Conservation (phyloP, 2,797 vertebrate genomes). For the Pseudochirops cupreus region DNA sequence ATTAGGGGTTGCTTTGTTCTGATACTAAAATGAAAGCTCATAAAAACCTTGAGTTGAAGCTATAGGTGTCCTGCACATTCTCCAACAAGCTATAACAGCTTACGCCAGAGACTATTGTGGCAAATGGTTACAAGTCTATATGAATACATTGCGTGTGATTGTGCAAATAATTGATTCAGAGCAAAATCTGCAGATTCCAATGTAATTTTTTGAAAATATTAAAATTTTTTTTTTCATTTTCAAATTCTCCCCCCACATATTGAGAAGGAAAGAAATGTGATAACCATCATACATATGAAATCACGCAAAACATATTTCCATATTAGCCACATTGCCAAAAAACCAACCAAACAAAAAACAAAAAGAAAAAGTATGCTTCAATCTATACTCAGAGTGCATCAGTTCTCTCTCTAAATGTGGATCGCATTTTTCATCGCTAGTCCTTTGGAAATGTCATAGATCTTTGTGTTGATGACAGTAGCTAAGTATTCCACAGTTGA, state of each 20-base stretch:
- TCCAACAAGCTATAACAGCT: neutral
- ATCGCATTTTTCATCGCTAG: neutral
- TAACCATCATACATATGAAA: neutral
- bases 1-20: neutral
- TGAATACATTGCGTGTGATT: neutral
- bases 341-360: neutral
- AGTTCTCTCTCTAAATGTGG: neutral
- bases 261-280: neutral
- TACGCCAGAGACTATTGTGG: neutral
- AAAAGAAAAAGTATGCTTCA: neutral
- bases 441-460: neutral
- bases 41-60: conserved; percentile 15
- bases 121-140: neutral
- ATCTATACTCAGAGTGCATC: neutral
- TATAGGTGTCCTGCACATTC: neutral
- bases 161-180: neutral
- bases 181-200: neutral
- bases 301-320: neutral
- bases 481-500: neutral
- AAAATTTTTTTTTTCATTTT: neutral
- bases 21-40: neutral
- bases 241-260: neutral
- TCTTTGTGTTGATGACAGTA: neutral
- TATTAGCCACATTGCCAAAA: neutral
- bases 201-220: conserved; percentile 8